A percentile compares a stretch with the other conserved stretches of the same genome.
Conservation (phyloP, 1,140 invertebrate genomes). For the Drusus annulatus region DNA sequence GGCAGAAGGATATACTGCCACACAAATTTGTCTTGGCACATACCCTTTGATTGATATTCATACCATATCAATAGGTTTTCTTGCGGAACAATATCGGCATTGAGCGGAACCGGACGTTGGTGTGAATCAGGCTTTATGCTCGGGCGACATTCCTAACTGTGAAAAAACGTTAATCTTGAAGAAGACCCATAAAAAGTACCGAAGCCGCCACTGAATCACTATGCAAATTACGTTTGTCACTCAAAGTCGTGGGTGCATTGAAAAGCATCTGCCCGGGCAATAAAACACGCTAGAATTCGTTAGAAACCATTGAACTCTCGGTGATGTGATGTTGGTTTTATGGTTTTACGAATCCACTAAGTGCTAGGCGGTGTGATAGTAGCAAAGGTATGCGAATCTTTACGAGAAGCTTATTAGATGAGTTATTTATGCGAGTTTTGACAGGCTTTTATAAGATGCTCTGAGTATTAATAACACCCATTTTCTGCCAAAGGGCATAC, state of each 20-base stretch:
- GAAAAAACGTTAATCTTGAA: not conserved
- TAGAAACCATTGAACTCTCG: not conserved
- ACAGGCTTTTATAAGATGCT: no score
- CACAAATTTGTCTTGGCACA: no score
- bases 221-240: slow-evolving; percentile 19
- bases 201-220: not conserved
- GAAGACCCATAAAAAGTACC: not conserved
- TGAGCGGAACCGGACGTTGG: no score
- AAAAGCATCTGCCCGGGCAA: not conserved
- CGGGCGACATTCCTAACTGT: not conserved
- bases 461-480: no score
- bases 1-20: no score
- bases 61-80: no score
- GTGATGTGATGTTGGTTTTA: not conserved
- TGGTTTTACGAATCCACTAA: slow-evolving; percentile 10
- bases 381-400: not conserved
- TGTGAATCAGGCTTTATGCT: no score
- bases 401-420: not conserved
- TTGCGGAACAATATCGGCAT: no score
- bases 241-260: not conserved
- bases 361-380: slow-evolving; percentile 5
- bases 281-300: not conserved
- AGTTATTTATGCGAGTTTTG: no score
- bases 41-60: no score
- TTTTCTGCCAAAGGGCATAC: no score